Base-by-base conservation (phyloP, 2,113 vertebrate genomes). In the Elephantulus edwardii region DNA sequence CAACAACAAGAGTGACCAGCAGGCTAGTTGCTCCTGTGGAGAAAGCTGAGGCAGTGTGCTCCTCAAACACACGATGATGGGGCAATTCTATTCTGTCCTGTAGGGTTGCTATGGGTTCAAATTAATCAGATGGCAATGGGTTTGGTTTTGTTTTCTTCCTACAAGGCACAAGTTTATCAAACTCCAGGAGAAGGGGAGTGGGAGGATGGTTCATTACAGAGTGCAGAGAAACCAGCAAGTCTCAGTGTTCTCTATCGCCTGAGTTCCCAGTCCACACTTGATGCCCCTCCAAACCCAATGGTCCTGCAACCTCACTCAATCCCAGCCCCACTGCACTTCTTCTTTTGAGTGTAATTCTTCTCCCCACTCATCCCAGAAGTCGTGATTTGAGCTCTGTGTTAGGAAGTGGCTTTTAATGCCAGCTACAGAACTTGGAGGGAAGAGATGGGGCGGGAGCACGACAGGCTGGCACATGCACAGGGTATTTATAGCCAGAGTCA, bases 401-500 rank as follows among this genome's bases (percentile, higher is more conserved):
- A n/a, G 26, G 76, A 62, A 82, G 76, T 13, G 33, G 77, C 71
- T 81, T 72, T 42, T 77, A 56, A 52, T 16, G 70, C 66, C 60
- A 71, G 68, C 48, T 16, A 40, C 0, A 71, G 54, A 88, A 33
- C 13, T 33, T 20, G 0, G 6, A 10, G 20, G 17, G 46, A 64
- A 68, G 70, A 33, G 77, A 48, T 58, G 84, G 71, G 86, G 83
- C 52, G 87, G 85, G 74, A 62, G 24, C 7, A 2, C 3, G 9
- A 68, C 93, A 92, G 90, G 88, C 86, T 83, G 76, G 93, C 89
- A 94, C 85, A 80, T 12, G 50, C 7, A 0, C 11, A 0, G 81
- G 72, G 64, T 93, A 92, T 92, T 92, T 91, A 90, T 72, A 90
- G 95, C 94, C 22, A 72, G 17, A 93, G 88, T 20, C 4, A 20